Percentiles rank a stretch among this genome's conserved stretches.
Conservation (phyloP, 2,113 vertebrate species). For the Lycocorax pyrrhopterus region DNA sequence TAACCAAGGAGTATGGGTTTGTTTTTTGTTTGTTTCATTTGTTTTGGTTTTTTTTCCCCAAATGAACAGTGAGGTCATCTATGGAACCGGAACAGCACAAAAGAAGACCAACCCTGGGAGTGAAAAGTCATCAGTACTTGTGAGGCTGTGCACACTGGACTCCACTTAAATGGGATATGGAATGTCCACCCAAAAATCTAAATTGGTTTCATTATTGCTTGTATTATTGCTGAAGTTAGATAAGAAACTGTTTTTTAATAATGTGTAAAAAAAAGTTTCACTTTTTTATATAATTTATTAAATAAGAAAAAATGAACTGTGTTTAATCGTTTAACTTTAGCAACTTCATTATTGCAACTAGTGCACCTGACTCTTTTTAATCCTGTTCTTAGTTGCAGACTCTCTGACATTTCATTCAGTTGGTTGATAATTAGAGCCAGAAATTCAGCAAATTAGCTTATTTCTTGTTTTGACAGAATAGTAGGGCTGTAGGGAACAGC, state of each 20-base stretch:
- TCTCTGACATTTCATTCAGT: neutral
- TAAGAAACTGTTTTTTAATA: slow-evolving; percentile 55
- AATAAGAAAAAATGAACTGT: slow-evolving; percentile 62
- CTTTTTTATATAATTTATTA: slow-evolving; percentile 73
- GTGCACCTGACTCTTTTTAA: neutral
- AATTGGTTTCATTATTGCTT: neutral
- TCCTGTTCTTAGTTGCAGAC: neutral
- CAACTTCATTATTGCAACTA: neutral
- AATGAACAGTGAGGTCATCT: neutral
- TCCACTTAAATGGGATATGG: neutral
- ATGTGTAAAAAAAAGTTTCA: slow-evolving; percentile 60
- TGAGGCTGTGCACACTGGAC: slow-evolving; percentile 24
- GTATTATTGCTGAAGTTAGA: slow-evolving; percentile 59
- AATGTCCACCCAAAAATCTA: slow-evolving; percentile 8
- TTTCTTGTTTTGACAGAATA: neutral
- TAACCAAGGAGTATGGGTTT: neutral
- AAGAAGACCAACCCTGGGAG: neutral
- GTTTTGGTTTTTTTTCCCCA: neutral
- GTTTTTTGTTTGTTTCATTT: neutral
- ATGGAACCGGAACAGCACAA: neutral
- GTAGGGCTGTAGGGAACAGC: neutral
- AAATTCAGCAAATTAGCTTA: neutral
- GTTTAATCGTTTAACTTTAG: slow-evolving; percentile 62
- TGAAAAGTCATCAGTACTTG: slow-evolving; percentile 5
- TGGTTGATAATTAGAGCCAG: neutral